phyloP scores from a whole-genome alignment of 2,113 vertebrate genomes.

The Hippocampus abdominalis region DNA sequence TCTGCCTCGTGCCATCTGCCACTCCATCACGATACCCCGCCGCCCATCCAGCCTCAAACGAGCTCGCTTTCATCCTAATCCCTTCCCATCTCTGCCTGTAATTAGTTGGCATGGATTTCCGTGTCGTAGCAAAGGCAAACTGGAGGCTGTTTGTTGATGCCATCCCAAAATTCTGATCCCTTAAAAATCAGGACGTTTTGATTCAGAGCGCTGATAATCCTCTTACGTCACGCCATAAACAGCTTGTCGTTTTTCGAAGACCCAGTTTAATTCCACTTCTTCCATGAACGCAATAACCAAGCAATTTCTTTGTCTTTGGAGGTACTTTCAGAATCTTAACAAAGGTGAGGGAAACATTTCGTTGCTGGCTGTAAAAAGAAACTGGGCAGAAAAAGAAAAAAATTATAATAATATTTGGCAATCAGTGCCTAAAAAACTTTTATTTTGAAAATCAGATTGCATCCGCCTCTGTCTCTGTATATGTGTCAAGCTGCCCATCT shows the following conservation, averaged over 20 bases:
- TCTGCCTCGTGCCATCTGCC: constrained; percentile 24
- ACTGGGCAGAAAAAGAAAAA: too few species aligned
- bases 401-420: too few species aligned
- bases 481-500: too few species aligned
- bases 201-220: constrained; percentile 44
- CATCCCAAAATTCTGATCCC: constrained; percentile 38
- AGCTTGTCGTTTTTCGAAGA: background rate
- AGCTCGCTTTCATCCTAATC: constrained; percentile 25
- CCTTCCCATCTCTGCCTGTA: constrained; percentile 9
- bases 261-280: background rate
- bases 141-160: constrained; percentile 16
- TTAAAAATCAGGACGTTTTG: constrained; percentile 30
- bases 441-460: too few species aligned
- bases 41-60: constrained; percentile 21
- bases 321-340: background rate
- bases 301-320: background rate
- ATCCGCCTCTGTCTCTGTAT: too few species aligned
- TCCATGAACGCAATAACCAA: background rate
- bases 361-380: too few species aligned
- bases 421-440: too few species aligned
- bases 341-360: background rate
- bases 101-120: constrained; percentile 30
- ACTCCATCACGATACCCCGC: constrained; percentile 7
- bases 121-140: constrained; percentile 10
- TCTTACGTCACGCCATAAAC: constrained; percentile 43